Base-by-base conservation (phyloP, 2,113 vertebrate species). In the Prunella fulvescens region DNA sequence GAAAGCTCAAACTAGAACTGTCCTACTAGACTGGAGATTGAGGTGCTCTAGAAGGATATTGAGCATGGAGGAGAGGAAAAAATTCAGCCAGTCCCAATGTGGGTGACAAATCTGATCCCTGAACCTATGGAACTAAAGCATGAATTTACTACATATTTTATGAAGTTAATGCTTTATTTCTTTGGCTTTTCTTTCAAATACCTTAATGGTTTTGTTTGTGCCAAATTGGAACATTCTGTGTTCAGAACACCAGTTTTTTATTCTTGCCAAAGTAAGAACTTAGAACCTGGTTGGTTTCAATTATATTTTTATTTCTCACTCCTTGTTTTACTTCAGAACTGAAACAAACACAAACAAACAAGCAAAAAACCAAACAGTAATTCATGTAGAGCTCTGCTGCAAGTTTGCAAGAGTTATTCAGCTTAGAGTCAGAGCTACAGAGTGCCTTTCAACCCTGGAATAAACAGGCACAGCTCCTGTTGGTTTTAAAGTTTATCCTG, bases 141-240 rank as follows among this genome's bases (percentile, higher is more conserved):
- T 70, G 58, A 81, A 54, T 78, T 84, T 51, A 35, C 37, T 73
- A 86, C 72, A 70, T 74, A 81, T 78, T 93, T 94, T 74, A 74
- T 44, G 10, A 88, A 90, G 22, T 11, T 81, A 88, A 64, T 44
- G 20, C 14, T 93, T 61, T 72, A 74, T 91, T 96, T 85, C 73
- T 89, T 92, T 92, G 86, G 69, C 77, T 85, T 94, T 87, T 89
- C 65, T 87, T 95, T 81, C 86, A 86, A 91, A 95, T 94, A 91
- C 57, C 84, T 80, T 91, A 71, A 69, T 92, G 65, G 57, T 26
- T 95, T 91, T 81, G 24, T 95, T 95, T 84, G 65, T 81, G 72
- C 81, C 94, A 91, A 93, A 92, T 18, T 58, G 53, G 65, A 96
- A 85, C 61, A 64, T 84, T 92, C 48, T 87, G 60, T 88, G 86